These are phyloP conservation scores for Eriocheir sinensis DNA, from an alignment of 1,140 invertebrate species.

Conservation along the genomic window DNA sequence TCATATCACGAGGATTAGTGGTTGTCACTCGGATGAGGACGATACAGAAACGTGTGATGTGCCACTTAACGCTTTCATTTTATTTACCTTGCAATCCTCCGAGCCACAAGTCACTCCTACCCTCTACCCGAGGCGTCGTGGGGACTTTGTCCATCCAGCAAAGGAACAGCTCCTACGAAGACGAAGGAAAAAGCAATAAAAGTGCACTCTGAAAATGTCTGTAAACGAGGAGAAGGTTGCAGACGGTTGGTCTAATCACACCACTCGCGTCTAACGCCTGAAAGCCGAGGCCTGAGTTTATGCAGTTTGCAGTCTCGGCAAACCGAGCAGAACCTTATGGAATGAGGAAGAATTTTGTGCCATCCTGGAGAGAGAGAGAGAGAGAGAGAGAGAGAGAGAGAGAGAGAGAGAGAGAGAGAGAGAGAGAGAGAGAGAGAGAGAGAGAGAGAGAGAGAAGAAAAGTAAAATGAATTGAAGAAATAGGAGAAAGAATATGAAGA, in stretches of 20 bases:
- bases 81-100: not conserved
- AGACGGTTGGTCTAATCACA: not conserved
- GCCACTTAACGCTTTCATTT: not conserved
- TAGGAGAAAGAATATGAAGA: not conserved
- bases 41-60: not conserved
- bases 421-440: no score
- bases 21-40: constrained; percentile 9
- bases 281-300: not conserved
- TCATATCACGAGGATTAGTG: constrained; percentile 12
- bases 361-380: not conserved
- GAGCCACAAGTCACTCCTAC: not conserved
- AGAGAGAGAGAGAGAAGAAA: no score
- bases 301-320: not conserved
- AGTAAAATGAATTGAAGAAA: not conserved
- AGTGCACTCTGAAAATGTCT: constrained; percentile 9
- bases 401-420: no score
- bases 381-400: not conserved
- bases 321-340: not conserved
- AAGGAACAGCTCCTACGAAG: not conserved
- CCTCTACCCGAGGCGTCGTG: not conserved
- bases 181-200: not conserved
- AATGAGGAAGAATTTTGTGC: no score
- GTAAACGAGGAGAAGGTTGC: not conserved
- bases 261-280: not conserved
- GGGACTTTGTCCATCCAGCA: not conserved